These are phyloP conservation scores for Physocephala rufipes DNA, from an alignment of 2,888 invertebrate species.

Conservation along the genomic window DNA sequence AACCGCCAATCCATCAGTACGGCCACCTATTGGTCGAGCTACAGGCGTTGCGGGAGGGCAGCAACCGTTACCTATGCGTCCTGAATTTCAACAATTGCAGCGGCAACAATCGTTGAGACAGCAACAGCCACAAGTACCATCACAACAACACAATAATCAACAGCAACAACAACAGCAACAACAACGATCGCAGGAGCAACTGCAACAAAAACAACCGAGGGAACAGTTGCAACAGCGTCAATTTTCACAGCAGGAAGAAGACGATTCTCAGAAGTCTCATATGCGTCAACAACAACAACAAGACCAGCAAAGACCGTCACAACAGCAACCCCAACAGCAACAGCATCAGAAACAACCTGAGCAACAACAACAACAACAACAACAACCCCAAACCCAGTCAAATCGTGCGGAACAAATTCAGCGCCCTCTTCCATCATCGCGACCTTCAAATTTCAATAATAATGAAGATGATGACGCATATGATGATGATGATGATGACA, in stretches of 20 bases:
- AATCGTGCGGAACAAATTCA: conserved; percentile 48
- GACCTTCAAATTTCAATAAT: conserved; percentile 46
- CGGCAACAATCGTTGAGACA: conserved; percentile 50
- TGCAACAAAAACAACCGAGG: conserved; percentile 46
- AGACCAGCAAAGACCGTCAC: conserved; percentile 25
- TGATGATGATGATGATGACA: conserved; percentile 63
- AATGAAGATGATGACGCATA: conserved; percentile 65
- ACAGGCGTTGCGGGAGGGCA: conserved; percentile 47
- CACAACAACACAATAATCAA: conserved; percentile 50
- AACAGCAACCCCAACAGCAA: conserved; percentile 46
- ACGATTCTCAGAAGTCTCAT: conserved; percentile 49
- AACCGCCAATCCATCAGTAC: conserved; percentile 48
- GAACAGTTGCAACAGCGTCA: conserved; percentile 46
- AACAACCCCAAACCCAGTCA: conserved; percentile 48
- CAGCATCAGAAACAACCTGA: conserved; percentile 52
- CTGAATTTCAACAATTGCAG: conserved; percentile 44
- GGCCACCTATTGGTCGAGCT: conserved; percentile 49
- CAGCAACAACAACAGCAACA: conserved; percentile 49
- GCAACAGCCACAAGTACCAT: conserved; percentile 44
- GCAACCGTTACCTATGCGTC: conserved; percentile 50
- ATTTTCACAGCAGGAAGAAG: conserved; percentile 35
- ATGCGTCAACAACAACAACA: conserved; percentile 48
- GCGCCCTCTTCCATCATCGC: conserved; percentile 45
- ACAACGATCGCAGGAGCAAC: conserved; percentile 47
- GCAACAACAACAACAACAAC: conserved; percentile 46